Percentiles rank a stretch among this genome's conserved stretches.
phyloP scores from a whole-genome alignment of 35 echinoderm and acorn worm genomes.

The Ophiothrix spiculata region DNA sequence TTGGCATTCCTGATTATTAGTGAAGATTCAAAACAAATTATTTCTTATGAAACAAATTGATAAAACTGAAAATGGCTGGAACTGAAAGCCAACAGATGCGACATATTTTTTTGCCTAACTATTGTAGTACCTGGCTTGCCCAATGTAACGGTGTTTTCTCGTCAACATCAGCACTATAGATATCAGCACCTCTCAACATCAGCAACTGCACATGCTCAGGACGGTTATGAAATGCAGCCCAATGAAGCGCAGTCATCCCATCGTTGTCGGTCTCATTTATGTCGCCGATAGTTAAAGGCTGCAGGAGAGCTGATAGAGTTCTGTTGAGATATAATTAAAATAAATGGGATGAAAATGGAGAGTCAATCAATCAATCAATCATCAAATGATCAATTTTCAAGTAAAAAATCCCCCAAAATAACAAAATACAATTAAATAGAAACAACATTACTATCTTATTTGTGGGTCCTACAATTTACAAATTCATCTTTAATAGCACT shows the following conservation, averaged over 20 bases:
- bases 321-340: conserved; percentile 18
- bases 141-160: conserved; percentile 95
- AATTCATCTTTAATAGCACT: too few relatives aligned
- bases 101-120: too few relatives aligned
- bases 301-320: conserved; percentile 77
- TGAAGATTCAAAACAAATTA: too few relatives aligned
- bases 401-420: background rate
- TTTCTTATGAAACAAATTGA: too few relatives aligned
- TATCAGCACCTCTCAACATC: conserved; percentile 90
- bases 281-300: conserved; percentile 73
- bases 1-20: too few relatives aligned
- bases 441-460: too few relatives aligned
- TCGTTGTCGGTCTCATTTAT: conserved; percentile 91
- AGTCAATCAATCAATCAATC: background rate
- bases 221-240: conserved; percentile 97
- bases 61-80: too few relatives aligned
- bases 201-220: conserved; percentile 94
- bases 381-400: background rate
- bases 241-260: conserved; percentile 96
- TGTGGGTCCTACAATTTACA: too few relatives aligned
- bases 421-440: too few relatives aligned
- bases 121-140: conserved; percentile 96
- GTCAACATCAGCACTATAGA: conserved; percentile 84
- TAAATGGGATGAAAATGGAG: too few relatives aligned
- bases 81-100: too few relatives aligned